Evolutionary conservation across 2,888 invertebrate genomes (phyloP), one percentile per base, ranked within the genome.

Genomic region (Sminthurides aquaticus): DNA sequence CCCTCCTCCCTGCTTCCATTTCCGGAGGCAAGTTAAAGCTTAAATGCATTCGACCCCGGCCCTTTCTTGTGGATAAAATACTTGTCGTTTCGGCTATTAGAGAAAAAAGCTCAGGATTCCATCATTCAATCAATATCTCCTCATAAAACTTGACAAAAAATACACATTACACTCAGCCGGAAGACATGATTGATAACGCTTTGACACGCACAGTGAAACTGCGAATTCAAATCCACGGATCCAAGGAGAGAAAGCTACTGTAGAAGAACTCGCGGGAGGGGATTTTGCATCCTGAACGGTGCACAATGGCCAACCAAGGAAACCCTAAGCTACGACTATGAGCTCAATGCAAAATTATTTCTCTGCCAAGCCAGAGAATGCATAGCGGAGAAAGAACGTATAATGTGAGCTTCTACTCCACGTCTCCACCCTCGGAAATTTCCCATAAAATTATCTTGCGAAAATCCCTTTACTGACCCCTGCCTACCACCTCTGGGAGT

Each of bases 51-150:
- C n/a, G n/a, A n/a, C n/a, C n/a, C n/a, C n/a, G n/a, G n/a, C n/a
- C n/a, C n/a, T 52, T 52, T 5, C 20, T 52, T 52, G 52, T 52
- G 52, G 20, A 22, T 18, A 22, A 52, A 52, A 52, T 52, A 22
- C 18, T 22, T 52, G 52, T 52, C 52, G 52, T 52, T 52, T 8
- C 22, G 52, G 5, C 43, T 18, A 52, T 18, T 18, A 20, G 52
- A 52, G 52, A 52, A 52, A 22, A 52, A 20, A 8, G 22, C 20
- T 5, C 15, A 8, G 20, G 52, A 20, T 52, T 52, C 52, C 52
- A 52, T 52, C 52, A 52, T 52, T 52, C 52, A 52, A 52, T 52
- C 52, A 52, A 52, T 52, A 52, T 52, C 52, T 52, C 15, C 52
- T 52, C 52, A 52, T 52, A 52, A 52, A 52, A 15, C 22, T 52